Evolutionary conservation across 2,797 vertebrate species (phyloP).

Genomic region (Bovichtus diacanthus): DNA sequence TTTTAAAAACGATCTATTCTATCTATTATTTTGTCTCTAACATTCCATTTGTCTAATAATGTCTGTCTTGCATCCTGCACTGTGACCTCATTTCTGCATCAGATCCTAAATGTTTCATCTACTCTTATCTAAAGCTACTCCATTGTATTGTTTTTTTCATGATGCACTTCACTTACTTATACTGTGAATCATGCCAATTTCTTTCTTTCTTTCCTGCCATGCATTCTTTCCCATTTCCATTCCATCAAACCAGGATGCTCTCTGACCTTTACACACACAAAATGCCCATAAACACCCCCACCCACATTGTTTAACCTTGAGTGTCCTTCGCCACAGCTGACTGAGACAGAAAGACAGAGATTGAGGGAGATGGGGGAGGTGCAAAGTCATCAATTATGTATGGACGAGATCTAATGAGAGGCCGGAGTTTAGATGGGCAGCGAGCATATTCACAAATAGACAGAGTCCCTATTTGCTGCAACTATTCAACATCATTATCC

Average conservation of each 20-base stretch:
- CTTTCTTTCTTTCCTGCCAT: too few species aligned
- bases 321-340: constrained; percentile 66
- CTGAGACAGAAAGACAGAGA: constrained; percentile 49
- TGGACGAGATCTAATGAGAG: constrained; percentile 83
- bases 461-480: constrained; percentile 29
- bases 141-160: constrained; percentile 26
- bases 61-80: neutral
- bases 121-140: constrained; percentile 18
- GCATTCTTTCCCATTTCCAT: neutral
- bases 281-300: too few species aligned
- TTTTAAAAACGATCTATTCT: neutral
- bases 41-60: neutral
- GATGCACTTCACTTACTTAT: constrained; percentile 7
- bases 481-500: constrained; percentile 28
- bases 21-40: neutral
- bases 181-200: neutral
- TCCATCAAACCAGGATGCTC: constrained; percentile 10
- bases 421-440: constrained; percentile 59
- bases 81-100: constrained; percentile 39
- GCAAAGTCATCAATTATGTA: constrained; percentile 86
- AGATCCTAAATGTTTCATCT: constrained; percentile 48
- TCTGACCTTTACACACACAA: constrained; percentile 39
- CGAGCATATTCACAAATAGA: constrained; percentile 41
- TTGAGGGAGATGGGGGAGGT: constrained; percentile 69
- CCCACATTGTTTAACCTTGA: constrained; percentile 71